Evolutionary conservation across 2,888 invertebrate genomes (phyloP).

Genomic region (Entomobrya multifasciata): DNA sequence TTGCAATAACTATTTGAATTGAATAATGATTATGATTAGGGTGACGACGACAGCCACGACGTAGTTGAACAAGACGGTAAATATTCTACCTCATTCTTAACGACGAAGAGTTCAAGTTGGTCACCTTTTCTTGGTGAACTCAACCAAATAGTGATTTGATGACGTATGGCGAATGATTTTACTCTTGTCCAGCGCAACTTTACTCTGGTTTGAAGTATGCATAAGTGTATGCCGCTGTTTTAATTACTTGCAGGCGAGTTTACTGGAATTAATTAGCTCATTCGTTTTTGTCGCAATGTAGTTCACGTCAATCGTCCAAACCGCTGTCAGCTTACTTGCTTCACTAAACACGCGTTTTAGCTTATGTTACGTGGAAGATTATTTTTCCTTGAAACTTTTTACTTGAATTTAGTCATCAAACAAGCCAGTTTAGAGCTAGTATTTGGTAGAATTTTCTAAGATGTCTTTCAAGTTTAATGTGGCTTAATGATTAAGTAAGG

Average conservation of each 20-base stretch:
- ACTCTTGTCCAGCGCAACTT: slow-evolving; percentile 62
- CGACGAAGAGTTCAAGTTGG: not conserved
- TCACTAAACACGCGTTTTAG: too few species aligned
- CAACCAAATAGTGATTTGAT: slow-evolving; percentile 67
- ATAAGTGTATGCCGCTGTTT: slow-evolving; percentile 54
- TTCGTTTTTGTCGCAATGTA: not conserved
- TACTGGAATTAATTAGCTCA: slow-evolving; percentile 40
- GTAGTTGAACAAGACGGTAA: not conserved
- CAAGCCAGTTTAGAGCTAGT: too few species aligned
- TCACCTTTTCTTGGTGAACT: not conserved
- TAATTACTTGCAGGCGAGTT: slow-evolving; percentile 25
- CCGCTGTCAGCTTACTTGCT: not conserved
- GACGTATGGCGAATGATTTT: slow-evolving; percentile 56
- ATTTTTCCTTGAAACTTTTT: too few species aligned
- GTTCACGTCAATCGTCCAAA: not conserved
- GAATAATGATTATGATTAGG: slow-evolving; percentile 20
- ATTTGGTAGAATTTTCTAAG: too few species aligned
- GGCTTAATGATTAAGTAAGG: not conserved
- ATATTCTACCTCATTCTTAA: slow-evolving; percentile 27
- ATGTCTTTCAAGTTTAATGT: too few species aligned
- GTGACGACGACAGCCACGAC: not conserved
- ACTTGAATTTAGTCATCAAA: too few species aligned
- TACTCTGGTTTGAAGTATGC: slow-evolving; percentile 44
- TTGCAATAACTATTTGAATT: slow-evolving; percentile 5
- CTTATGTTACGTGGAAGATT: too few species aligned